These are phyloP conservation scores for Microplitis deprimator DNA, from an alignment of 2,888 invertebrate genomes.

Conservation along the genomic window DNA sequence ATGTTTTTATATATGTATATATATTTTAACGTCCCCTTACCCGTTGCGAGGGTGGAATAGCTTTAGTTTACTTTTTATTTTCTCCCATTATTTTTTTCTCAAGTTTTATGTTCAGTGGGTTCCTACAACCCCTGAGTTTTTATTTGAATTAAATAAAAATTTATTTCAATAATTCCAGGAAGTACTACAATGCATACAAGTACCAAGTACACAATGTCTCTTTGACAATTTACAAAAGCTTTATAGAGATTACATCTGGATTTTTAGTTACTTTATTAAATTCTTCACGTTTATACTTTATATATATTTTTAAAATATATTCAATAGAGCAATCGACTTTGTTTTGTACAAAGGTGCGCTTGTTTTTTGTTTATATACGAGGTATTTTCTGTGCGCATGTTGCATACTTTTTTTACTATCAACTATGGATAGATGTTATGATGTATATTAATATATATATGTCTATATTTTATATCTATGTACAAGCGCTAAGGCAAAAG, in stretches of 20 bases:
- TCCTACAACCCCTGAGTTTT: neutral
- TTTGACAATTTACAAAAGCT: neutral
- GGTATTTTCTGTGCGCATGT: neutral
- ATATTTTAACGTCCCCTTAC: neutral
- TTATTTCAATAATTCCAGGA: constrained; percentile 2
- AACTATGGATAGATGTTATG: constrained; percentile 17
- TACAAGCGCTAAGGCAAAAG: neutral
- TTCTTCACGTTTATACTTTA: neutral
- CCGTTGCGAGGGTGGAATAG: neutral
- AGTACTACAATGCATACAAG: neutral
- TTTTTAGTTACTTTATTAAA: neutral
- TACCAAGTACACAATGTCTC: neutral
- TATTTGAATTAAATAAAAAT: constrained; percentile 6
- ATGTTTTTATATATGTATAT: constrained; percentile 6
- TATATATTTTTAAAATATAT: neutral
- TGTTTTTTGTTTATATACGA: neutral
- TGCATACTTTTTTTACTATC: neutral
- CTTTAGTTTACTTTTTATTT: neutral
- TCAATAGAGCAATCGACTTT: constrained; percentile 35
- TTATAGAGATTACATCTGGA: neutral
- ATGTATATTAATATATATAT: constrained; percentile 34
- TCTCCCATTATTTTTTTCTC: neutral
- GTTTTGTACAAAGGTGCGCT: constrained; percentile 2
- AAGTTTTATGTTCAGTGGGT: neutral
- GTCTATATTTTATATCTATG: constrained; percentile 18